Conservation (phyloP, 2,113 vertebrate species). For the Eurypyga helias region DNA sequence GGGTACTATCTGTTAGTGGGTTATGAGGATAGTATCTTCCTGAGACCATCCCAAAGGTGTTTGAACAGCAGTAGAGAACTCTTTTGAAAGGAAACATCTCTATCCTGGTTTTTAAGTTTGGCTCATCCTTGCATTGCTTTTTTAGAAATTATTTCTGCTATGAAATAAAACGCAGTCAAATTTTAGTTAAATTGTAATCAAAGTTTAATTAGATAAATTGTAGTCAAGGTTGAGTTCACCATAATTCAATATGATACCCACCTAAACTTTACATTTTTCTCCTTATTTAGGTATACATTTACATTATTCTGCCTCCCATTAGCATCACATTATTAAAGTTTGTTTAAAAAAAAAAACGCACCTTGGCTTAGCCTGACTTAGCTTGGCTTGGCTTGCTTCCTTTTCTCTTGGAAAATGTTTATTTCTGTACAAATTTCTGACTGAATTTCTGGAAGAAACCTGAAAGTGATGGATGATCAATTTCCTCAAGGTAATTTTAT, state of each 20-base stretch:
- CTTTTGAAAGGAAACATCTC: background rate
- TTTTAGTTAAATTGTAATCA: background rate
- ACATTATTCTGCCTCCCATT: background rate
- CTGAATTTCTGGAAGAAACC: background rate
- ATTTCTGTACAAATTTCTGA: conserved; percentile 1
- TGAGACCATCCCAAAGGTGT: background rate
- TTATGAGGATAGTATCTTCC: background rate
- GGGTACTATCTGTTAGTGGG: rapidly evolving
- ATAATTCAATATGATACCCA: background rate
- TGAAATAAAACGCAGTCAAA: background rate
- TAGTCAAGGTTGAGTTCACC: background rate
- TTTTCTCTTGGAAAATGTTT: conserved; percentile 17
- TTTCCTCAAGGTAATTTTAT: background rate
- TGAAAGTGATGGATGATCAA: background rate
- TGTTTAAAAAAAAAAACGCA: background rate
- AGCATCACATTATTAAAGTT: background rate
- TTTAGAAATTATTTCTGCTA: background rate
- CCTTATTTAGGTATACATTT: background rate
- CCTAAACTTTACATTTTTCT: background rate
- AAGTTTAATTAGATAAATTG: background rate
- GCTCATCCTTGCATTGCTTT: background rate
- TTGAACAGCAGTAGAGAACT: background rate
- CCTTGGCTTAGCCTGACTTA: background rate
- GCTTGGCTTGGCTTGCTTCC: background rate
- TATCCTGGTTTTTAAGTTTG: background rate